Evolutionary conservation across 2,888 invertebrate species (phyloP), one percentile per base, ranked within the genome.

Genomic region (Papilio gigon): DNA sequence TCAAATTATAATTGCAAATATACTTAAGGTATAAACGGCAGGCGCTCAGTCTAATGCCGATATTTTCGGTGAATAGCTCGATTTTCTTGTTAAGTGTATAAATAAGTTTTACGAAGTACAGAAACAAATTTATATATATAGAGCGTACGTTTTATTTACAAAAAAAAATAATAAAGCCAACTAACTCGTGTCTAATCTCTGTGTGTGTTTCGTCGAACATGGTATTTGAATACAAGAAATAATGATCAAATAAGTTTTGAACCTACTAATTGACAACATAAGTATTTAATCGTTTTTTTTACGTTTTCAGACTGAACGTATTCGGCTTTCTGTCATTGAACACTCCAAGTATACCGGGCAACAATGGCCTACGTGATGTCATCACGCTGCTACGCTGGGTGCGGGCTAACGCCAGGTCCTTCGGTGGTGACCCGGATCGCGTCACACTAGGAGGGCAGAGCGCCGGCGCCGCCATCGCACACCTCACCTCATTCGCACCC

Each of bases 401-500:
- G 75, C 80, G 76, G 71, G 71, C 70, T 47, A 92, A 92, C 74
- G 89, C 87, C 6, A 71, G 71, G 0, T 63, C 72, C 17, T 92
- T 92, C 71, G 91, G 92, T 2, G 92, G 91, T 12, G 82, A 92
- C 75, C 87, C 89, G 1, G 72, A 80, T 40, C 78, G 86, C 65
- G 84, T 92, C 67, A 92, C 92, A 0, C 68, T 92, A 8, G 88
- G 79, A 27, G 92, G 92, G 0, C 90, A 92, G 74, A 92, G 92
- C 78, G 89, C 90, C 5, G 91, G 92, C 4, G 85, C 87, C 2
- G 72, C 73, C 12, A 70, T 82, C 4, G 84, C 84, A 1, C 91
- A 92, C 69, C 65, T 91, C 33, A 78, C 91, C 1, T 79, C 87
- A 0, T 71, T 92, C 50, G 84, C 88, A 0, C 77, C 81, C n/a